phyloP scores from a whole-genome alignment of 2,797 vertebrate species.

The Sylvia borin region DNA sequence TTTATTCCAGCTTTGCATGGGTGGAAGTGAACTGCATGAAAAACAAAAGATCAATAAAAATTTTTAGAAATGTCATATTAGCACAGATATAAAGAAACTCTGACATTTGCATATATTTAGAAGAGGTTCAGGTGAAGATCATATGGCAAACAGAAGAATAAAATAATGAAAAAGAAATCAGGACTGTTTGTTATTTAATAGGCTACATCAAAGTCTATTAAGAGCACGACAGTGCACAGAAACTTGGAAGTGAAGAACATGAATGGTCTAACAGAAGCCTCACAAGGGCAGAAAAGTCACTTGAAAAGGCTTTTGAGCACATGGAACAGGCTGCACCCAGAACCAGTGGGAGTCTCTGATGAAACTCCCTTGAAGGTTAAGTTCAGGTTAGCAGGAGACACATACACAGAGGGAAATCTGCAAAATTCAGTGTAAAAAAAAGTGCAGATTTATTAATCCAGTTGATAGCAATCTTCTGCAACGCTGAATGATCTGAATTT shows the following conservation, averaged over 20 bases:
- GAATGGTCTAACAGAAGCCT: neutral
- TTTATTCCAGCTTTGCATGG: neutral
- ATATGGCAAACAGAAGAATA: neutral
- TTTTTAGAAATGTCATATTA: neutral
- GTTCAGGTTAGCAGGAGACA: neutral
- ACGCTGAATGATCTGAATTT: neutral
- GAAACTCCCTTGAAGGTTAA: neutral
- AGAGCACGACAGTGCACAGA: neutral
- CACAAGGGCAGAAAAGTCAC: neutral
- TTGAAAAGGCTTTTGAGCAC: neutral
- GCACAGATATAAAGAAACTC: neutral
- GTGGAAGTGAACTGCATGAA: neutral
- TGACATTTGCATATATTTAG: neutral
- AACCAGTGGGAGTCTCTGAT: neutral
- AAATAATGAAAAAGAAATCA: neutral
- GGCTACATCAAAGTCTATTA: neutral
- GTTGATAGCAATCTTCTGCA: neutral
- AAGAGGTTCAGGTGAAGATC: neutral
- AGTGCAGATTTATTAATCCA: neutral
- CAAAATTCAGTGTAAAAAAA: neutral
- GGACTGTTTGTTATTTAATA: neutral
- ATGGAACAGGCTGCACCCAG: neutral
- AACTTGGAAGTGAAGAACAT: neutral
- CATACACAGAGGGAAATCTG: neutral
- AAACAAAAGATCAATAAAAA: neutral